Percentiles rank a stretch among this genome's conserved stretches.
Conservation (phyloP, 2,797 vertebrate genomes). For the Paguma larvata region DNA sequence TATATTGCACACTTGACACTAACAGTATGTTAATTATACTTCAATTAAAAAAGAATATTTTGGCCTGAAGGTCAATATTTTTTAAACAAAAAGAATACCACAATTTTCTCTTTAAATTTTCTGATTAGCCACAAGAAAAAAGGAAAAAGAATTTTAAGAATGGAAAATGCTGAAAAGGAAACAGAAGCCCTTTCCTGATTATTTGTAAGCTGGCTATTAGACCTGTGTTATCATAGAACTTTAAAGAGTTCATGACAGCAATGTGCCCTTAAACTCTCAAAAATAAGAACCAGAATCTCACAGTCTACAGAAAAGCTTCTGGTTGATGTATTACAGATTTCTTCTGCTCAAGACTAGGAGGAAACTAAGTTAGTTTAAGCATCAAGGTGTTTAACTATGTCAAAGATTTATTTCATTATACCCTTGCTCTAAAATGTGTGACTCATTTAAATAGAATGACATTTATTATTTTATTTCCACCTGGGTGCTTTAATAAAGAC, state of each 20-base stretch:
- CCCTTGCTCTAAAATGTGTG: background rate
- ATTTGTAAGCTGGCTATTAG: background rate
- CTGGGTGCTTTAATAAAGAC: background rate
- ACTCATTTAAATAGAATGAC: slow-evolving; percentile 26
- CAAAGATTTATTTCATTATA: slow-evolving; percentile 30
- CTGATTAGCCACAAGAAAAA: background rate
- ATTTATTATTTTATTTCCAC: slow-evolving; percentile 24
- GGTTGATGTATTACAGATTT: background rate
- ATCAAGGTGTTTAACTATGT: background rate
- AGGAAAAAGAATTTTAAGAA: background rate
- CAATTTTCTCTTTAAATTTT: background rate
- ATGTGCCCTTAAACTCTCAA: background rate
- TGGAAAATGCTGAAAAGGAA: background rate
- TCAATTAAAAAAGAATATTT: background rate
- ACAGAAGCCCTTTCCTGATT: background rate
- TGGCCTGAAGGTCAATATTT: background rate
- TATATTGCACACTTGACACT: background rate
- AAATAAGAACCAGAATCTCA: background rate
- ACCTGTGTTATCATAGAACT: background rate
- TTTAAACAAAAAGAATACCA: background rate
- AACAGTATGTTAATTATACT: background rate
- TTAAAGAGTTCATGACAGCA: background rate
- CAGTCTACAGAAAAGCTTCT: background rate
- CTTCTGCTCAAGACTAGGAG: background rate
- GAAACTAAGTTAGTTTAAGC: background rate